These are phyloP conservation scores for Gnathonemus longibarbis DNA, from an alignment of 2,113 vertebrate genomes.

Conservation along the genomic window DNA sequence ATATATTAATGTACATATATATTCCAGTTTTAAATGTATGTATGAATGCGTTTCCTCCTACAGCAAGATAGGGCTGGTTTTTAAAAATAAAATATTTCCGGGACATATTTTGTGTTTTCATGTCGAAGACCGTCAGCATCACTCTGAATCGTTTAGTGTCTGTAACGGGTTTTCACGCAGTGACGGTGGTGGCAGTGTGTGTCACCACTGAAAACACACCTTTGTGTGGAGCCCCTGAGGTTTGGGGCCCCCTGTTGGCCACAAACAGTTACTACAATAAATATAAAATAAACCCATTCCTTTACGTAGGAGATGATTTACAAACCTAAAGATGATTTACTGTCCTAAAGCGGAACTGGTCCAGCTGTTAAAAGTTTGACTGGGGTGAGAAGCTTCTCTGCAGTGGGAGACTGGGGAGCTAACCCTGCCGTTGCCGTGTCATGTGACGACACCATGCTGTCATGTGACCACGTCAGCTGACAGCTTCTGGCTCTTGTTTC, in stretches of 20 bases:
- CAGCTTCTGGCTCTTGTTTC: not conserved
- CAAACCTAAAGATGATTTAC: not conserved
- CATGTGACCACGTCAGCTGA: not conserved
- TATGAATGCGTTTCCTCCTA: not conserved
- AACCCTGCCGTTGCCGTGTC: not conserved
- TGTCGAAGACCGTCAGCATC: not conserved
- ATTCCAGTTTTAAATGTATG: not conserved
- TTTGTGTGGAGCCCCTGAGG: not conserved
- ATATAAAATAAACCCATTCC: not conserved
- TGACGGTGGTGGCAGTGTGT: not conserved
- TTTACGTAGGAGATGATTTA: too few relatives aligned
- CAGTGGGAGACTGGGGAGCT: too few relatives aligned
- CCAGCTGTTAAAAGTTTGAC: not conserved
- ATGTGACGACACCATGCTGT: not conserved
- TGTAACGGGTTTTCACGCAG: not conserved
- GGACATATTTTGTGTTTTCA: not conserved
- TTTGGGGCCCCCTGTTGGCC: not conserved
- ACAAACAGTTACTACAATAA: not conserved
- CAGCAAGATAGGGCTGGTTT: not conserved
- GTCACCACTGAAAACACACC: not conserved
- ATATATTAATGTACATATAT: not conserved
- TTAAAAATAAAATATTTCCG: not conserved
- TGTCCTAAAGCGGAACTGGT: not conserved
- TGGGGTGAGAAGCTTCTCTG: not conserved
- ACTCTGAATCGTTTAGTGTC: not conserved